Conservation (phyloP, 2,888 invertebrate species). For the Rhaphigaster nebulosa region DNA sequence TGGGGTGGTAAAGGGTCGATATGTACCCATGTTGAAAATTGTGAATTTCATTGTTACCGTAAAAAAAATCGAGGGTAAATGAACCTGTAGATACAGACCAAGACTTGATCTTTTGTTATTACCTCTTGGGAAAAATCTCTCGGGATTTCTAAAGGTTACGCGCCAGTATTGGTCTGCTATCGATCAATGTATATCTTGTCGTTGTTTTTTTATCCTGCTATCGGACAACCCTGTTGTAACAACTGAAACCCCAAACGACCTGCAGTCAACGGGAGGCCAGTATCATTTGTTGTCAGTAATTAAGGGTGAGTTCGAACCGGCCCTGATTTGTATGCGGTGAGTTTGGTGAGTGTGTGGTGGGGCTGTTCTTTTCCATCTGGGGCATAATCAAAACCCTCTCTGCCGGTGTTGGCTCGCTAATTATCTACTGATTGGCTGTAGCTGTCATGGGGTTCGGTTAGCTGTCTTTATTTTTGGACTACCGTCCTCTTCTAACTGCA, state of each 20-base stretch:
- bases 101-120: background rate
- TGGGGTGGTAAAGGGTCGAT: too few relatives aligned
- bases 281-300: slow-evolving; percentile 35
- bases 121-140: background rate
- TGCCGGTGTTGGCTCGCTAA: background rate
- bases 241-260: slow-evolving; percentile 31
- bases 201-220: background rate
- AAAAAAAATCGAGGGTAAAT: too few relatives aligned
- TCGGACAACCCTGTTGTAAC: background rate
- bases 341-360: background rate
- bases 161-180: background rate
- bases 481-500: background rate
- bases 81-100: too few relatives aligned
- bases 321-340: background rate
- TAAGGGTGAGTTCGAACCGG: background rate
- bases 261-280: background rate
- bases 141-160: background rate
- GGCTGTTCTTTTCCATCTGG: background rate
- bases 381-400: background rate
- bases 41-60: too few relatives aligned
- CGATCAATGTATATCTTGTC: background rate
- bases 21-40: too few relatives aligned
- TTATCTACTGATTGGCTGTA: slow-evolving; percentile 8
- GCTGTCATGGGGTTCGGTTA: background rate
- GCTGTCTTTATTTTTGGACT: background rate